Base-by-base conservation (phyloP, 2,888 invertebrate genomes). In the Bombylius discolor region DNA sequence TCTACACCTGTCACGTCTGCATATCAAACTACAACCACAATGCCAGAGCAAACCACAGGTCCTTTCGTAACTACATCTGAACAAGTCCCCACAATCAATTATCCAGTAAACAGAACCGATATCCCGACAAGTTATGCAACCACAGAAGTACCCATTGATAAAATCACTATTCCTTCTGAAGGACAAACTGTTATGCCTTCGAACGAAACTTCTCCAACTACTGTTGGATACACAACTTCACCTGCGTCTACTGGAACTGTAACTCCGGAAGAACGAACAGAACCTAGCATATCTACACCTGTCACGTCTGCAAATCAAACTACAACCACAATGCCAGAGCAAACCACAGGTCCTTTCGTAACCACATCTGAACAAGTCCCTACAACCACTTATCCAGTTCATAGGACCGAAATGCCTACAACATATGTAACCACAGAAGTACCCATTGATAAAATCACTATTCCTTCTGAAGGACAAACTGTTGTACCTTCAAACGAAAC, bases 191-290 rank as follows among this genome's bases (percentile, higher is more conserved):
- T 32, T 47, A 1, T 52, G n/a, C 56, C 56, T 12, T 45, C 50
- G 4, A 39, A 53, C 4, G 39, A n/a, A 36, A 34, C 53, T 34
- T n/a, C 31, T 14, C 44, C 51, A 34, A 47, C 47, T 36, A 36
- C 9, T 36, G 4, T 6, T 36, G 36, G 36, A 9, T 36, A 36
- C 4, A 36, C 36, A 56, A 51, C 56, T 36, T 5, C 47, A 34
- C 55, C 42, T 36, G 52, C 56, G 5, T 42, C 58, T 36, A 52
- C 56, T 13, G 23, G 23, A 23, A 46, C 46, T 51, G 47, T 52
- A 4, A 55, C 55, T 31, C 31, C 47, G 9, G 36, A 36, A 36
- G 36, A 4, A 8, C 6, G 36, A 36, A 9, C 36, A 36, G 36
- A 36, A 36, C 36, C 36, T 36, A 36, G 7, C 9, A 6, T 36